phyloP scores from a whole-genome alignment of 2,113 vertebrate species.

The Lagopus muta region DNA sequence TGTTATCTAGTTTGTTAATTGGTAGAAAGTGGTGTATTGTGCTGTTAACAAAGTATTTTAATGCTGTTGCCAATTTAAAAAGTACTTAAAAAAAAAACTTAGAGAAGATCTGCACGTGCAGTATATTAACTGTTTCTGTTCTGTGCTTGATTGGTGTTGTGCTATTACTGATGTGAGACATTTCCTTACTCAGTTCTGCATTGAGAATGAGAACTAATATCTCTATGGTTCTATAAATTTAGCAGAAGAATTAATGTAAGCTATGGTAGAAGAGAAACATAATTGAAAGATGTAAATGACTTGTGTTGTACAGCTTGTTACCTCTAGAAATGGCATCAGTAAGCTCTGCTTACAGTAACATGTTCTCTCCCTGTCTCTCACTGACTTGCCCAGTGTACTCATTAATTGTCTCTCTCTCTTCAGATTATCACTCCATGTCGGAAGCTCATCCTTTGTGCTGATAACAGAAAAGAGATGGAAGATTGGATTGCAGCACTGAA shows the following conservation, averaged over 20 bases:
- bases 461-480: slow-evolving; percentile 99
- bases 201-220: neutral
- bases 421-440: slow-evolving; percentile 97
- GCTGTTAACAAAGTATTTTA: neutral
- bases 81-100: neutral
- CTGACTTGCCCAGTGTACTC: neutral
- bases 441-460: slow-evolving; percentile 93
- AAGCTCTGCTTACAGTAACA: neutral
- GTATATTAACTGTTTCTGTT: neutral
- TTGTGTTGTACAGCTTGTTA: neutral
- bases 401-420: neutral
- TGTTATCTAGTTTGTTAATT: neutral
- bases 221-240: neutral
- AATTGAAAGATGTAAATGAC: neutral
- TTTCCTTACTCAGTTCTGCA: neutral
- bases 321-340: neutral
- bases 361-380: neutral
- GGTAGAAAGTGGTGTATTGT: neutral
- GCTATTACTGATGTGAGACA: neutral
- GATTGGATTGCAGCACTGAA: slow-evolving; percentile 96
- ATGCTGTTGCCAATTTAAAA: neutral
- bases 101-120: neutral
- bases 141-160: neutral
- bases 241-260: neutral
- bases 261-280: neutral